Evolutionary conservation across 2,113 vertebrate genomes (phyloP), one percentile per base, ranked within the genome.

Genomic region (Paracanthobrama guichenoti): DNA sequence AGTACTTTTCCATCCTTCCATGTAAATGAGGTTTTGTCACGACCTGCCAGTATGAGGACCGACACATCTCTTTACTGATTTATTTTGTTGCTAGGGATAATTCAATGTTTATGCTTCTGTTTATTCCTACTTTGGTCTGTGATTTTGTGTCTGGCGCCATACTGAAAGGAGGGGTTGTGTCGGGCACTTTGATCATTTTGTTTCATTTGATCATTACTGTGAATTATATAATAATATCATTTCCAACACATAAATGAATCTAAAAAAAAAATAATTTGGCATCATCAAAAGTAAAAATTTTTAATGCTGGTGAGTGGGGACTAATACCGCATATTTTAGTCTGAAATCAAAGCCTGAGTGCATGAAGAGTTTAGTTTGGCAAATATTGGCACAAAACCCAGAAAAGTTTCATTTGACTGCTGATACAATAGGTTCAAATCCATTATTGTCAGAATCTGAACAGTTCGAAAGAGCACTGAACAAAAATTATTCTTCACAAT

Each of bases 81-180:
- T 6, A 72, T 72, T 72, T 24, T 14, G 69, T 72, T 46, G 12
- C 10, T 1, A 7, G 39, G 69, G 39, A 72, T 46, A 72, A 55
- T 35, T 77, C 74, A 39, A 39, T 77, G 74, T 31, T 57, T 39
- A 13, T 57, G 74, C 28, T 11, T 76, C 26, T 76, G 73, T 75
- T 76, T 76, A 22, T 76, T 20, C 6, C 48, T 20, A 12, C 10
- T 6, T 76, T 20, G 7, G 18, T 35, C 50, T n/a, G 64, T 35
- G 7, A 67, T 20, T 16, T 11, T 75, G 72, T 75, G 50, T 55
- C 53, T 77, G 28, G 74, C 20, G 5, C 28, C 50, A n/a, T 35
- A 77, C 18, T 35, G 50, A 77, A 14, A 20, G 74, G 50, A 22
- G 50, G 48, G 18, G 69, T 44, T 71, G 39, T 71, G 35, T 71